Evolutionary conservation across 1,140 invertebrate species (phyloP).

Genomic region (Drosophila pachea): DNA sequence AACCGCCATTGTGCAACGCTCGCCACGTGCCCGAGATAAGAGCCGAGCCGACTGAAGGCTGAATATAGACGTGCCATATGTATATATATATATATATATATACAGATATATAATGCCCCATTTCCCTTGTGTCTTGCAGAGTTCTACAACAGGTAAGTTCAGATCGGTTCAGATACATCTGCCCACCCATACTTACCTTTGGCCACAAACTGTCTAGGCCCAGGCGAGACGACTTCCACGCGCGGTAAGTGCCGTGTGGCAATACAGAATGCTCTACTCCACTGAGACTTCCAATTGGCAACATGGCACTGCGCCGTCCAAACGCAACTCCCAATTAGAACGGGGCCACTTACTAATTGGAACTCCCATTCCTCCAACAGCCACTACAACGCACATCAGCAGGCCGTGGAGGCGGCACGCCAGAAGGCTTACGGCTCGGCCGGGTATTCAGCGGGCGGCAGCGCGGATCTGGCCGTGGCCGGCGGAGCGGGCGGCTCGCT

Average conservation of each 20-base stretch:
- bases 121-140: too few species aligned
- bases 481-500: slow-evolving; percentile 27
- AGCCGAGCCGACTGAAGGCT: too few species aligned
- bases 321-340: neutral
- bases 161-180: neutral
- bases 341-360: neutral
- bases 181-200: slow-evolving; percentile 1
- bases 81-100: too few species aligned
- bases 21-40: too few species aligned
- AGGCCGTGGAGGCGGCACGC: slow-evolving; percentile 65
- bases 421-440: slow-evolving; percentile 40
- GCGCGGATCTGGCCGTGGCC: slow-evolving; percentile 20
- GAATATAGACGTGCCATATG: too few species aligned
- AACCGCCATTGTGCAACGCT: too few species aligned
- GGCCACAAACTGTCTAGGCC: slow-evolving; percentile 22
- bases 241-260: slow-evolving; percentile 64
- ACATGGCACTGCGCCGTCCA: slow-evolving; percentile 46
- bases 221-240: slow-evolving; percentile 52
- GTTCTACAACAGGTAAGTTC: slow-evolving; percentile 46
- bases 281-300: slow-evolving; percentile 55
- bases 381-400: slow-evolving; percentile 63
- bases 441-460: slow-evolving; percentile 25
- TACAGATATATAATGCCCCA: too few species aligned
- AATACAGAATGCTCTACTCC: slow-evolving; percentile 49
- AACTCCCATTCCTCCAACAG: slow-evolving; percentile 20